Evolutionary conservation across 2,888 invertebrate genomes (phyloP), one percentile per base, ranked within the genome.

Genomic region (Oligia strigilis): DNA sequence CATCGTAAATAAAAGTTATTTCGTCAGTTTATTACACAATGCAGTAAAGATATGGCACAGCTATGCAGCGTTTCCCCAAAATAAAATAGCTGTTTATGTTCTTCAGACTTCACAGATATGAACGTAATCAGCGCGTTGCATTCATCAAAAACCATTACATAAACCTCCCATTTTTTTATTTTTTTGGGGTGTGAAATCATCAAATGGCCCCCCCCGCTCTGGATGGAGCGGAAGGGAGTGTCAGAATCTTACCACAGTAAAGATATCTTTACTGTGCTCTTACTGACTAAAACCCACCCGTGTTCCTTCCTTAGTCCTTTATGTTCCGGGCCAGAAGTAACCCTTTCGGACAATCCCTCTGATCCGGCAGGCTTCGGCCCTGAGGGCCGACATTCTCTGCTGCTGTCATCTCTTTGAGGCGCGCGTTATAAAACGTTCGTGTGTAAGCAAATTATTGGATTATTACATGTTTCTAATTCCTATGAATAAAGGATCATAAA

Each of bases 1-100:
- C 71, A 58, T 76, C 66, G 73, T 84, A 86, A 86, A 83, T 70
- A 86, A 83, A 86, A 69, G 64, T 72, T 70, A 72, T 75, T 62
- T 82, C 73, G 46, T 64, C 60, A 60, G 52, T 86, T 76, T 83
- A 83, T 86, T 83, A 80, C 70, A 67, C 58, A 64, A 71, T 72
- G 62, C 62, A 70, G 36, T 75, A 58, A 70, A 72, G 19, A 82
- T 72, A 58, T 58, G 55, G 29, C 71, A 84, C 72, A 83, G 82
- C 85, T 82, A 77, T 65, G 69, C 52, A 58, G 71, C 43, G 17
- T 14, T 71, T 58, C 36, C 52, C 55, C 40, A 64, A 81, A 81
- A 80, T 49, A 80, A 72, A n/a, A 72, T 40, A 14, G 19, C 8
- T 72, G 62, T n/a, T 64, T 40, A 72, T 23, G 36, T 79, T 71